Conservation (phyloP, 2,113 vertebrate species). For the Polypterus senegalus region DNA sequence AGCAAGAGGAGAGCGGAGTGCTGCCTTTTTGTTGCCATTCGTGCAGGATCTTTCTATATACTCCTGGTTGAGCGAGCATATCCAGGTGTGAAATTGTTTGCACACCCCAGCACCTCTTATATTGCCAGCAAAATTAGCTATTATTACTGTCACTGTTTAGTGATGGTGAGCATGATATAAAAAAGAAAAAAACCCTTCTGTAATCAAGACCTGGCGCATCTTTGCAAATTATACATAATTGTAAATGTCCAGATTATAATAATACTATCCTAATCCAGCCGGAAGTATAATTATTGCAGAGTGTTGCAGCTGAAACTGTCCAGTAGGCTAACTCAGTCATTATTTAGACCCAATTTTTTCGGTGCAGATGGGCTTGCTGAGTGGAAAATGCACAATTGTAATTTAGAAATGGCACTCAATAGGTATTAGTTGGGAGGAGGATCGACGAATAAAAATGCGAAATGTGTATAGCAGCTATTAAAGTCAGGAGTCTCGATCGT, state of each 20-base stretch:
- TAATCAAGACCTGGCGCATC: slow-evolving; percentile 99
- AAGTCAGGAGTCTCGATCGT: slow-evolving; percentile 22
- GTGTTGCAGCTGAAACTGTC: slow-evolving; percentile 98
- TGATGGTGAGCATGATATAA: slow-evolving; percentile 94
- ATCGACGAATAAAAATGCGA: slow-evolving; percentile 54
- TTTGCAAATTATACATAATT: slow-evolving; percentile 99
- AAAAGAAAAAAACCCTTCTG: slow-evolving; percentile 70
- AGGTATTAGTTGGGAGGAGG: slow-evolving; percentile 69
- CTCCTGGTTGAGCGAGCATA: slow-evolving; percentile 95
- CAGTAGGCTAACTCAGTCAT: slow-evolving; percentile 96
- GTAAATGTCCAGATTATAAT: slow-evolving; percentile 99
- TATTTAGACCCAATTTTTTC: slow-evolving; percentile 89
- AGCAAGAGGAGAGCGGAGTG: slow-evolving; percentile 48
- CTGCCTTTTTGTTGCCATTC: slow-evolving; percentile 60
- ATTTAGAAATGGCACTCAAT: slow-evolving; percentile 90
- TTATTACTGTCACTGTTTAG: slow-evolving; percentile 99
- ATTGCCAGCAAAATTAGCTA: slow-evolving; percentile 99
- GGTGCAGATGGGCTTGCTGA: slow-evolving; percentile 79
- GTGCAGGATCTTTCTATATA: slow-evolving; percentile 61
- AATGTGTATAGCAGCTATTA: slow-evolving; percentile 57
- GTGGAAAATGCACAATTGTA: slow-evolving; percentile 93
- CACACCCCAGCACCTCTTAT: slow-evolving; percentile 98
- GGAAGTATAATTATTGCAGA: slow-evolving; percentile 98
- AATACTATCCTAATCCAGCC: slow-evolving; percentile 99
- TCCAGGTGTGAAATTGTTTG: slow-evolving; percentile 99